Evolutionary conservation across 2,113 vertebrate genomes (phyloP).

Genomic region (Podarcis cretensis): DNA sequence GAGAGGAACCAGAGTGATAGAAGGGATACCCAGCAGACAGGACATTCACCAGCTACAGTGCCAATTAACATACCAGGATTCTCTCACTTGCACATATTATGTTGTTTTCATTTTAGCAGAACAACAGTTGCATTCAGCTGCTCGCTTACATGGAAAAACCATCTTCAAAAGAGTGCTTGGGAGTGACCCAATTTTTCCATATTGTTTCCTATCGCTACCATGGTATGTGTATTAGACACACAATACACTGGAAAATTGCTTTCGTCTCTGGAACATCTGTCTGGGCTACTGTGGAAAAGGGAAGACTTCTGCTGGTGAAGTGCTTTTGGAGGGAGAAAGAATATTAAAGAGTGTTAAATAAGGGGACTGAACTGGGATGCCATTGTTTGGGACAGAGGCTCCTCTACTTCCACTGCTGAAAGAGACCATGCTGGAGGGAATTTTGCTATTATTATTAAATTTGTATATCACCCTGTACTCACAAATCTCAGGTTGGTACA

Average conservation of each 20-base stretch:
- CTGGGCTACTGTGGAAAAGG: conserved; percentile 47
- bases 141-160: conserved; percentile 65
- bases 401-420: not conserved
- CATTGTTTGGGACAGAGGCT: not conserved
- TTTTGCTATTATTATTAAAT: too few species aligned
- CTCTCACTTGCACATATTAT: conserved; percentile 51
- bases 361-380: not conserved
- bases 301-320: conserved; percentile 26
- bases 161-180: conserved; percentile 68
- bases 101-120: conserved; percentile 65
- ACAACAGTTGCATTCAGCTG: conserved; percentile 65
- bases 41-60: conserved; percentile 49
- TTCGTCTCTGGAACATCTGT: conserved; percentile 67
- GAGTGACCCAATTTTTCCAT: conserved; percentile 48
- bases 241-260: conserved; percentile 63
- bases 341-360: not conserved
- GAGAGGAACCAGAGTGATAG: not conserved
- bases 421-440: not conserved
- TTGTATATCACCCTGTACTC: too few species aligned
- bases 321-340: conserved; percentile 21
- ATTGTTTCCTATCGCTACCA: conserved; percentile 68
- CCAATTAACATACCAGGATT: conserved; percentile 66
- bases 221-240: conserved; percentile 55
- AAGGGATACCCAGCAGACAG: conserved; percentile 19
- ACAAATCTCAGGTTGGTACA: too few species aligned